phyloP scores from a whole-genome alignment of 2,797 vertebrate genomes.

The Argyrosomus regius region DNA sequence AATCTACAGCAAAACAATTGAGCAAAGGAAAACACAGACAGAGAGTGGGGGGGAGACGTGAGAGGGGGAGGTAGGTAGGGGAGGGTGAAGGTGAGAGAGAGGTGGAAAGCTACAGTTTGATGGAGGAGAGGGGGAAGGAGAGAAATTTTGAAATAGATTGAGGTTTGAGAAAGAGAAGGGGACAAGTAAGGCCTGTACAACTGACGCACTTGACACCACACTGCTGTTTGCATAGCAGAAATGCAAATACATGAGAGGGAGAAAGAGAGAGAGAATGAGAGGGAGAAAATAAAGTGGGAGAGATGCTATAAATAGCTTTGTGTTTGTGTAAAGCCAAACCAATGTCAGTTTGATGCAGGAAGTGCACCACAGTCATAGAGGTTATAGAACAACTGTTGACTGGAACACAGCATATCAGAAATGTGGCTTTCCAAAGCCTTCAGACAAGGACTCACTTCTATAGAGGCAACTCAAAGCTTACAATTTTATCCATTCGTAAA shows the following conservation, averaged over 20 bases:
- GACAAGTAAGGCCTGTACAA: conserved; percentile 46
- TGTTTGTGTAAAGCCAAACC: conserved; percentile 79
- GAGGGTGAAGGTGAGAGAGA: conserved; percentile 60
- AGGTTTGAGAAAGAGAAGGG: conserved; percentile 55
- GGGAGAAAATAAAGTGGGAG: conserved; percentile 67
- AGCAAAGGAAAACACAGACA: conserved; percentile 75
- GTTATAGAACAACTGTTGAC: conserved; percentile 73
- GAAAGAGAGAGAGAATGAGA: conserved; percentile 49
- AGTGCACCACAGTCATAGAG: conserved; percentile 69
- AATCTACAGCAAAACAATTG: conserved; percentile 81
- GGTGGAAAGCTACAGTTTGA: conserved; percentile 55
- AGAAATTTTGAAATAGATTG: conserved; percentile 37
- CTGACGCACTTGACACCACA: conserved; percentile 63
- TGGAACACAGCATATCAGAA: conserved; percentile 39
- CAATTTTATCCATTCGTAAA: neutral
- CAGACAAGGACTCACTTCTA: conserved; percentile 20
- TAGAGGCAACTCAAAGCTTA: neutral
- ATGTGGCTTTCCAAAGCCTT: conserved; percentile 25
- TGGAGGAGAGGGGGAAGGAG: conserved; percentile 39
- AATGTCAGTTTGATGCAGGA: conserved; percentile 76
- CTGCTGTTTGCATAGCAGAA: conserved; percentile 71
- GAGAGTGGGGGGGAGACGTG: conserved; percentile 15
- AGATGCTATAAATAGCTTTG: conserved; percentile 82
- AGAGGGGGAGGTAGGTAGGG: neutral
- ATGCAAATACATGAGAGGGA: conserved; percentile 70